Evolutionary conservation across 2,113 vertebrate genomes (phyloP).

Genomic region (Furnarius figulus): DNA sequence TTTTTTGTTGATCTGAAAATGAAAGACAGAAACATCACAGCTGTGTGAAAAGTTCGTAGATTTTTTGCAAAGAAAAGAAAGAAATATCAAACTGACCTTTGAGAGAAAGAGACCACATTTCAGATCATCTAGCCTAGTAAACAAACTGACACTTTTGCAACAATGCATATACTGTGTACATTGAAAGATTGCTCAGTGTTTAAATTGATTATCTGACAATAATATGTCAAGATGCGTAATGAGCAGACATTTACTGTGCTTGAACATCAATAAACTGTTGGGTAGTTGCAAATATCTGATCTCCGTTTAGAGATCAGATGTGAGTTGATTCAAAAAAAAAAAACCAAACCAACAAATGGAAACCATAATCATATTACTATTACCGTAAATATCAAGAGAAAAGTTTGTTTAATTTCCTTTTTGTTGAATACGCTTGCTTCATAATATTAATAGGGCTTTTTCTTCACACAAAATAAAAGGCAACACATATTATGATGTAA

Average conservation of each 20-base stretch:
- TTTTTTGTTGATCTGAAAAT: neutral
- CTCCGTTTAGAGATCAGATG: neutral
- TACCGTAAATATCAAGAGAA: neutral
- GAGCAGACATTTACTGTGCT: neutral
- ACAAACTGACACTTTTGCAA: slow-evolving; percentile 16
- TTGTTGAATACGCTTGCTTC: neutral
- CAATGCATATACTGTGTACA: neutral
- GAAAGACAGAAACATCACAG: neutral
- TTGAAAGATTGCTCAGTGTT: neutral
- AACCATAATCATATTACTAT: neutral
- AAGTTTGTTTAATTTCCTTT: neutral
- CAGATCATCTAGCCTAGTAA: neutral
- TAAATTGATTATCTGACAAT: neutral
- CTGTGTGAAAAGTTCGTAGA: neutral
- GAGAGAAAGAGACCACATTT: neutral
- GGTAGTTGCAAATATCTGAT: neutral
- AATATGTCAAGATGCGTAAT: neutral
- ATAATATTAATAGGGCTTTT: neutral
- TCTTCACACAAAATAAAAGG: neutral
- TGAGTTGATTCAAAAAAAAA: neutral
- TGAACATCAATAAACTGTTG: neutral
- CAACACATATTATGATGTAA: neutral
- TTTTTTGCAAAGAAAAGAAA: slow-evolving; percentile 10
- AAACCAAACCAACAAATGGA: neutral
- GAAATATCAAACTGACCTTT: slow-evolving; percentile 31